Conservation (phyloP, 2,888 invertebrate genomes). For the Hypercompe scribonia region DNA sequence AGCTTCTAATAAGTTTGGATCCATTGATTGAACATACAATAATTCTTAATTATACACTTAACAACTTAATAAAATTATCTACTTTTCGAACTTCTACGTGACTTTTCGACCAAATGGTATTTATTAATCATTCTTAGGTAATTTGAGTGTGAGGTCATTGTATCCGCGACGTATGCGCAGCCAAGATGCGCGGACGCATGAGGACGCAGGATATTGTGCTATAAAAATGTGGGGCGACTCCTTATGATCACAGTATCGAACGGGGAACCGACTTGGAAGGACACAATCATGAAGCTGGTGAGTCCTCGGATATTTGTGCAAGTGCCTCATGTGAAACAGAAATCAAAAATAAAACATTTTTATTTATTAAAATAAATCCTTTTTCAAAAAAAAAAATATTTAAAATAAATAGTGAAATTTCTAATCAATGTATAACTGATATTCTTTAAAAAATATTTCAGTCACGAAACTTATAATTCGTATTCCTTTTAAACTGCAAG, state of each 20-base stretch:
- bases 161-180: slow-evolving; percentile 61
- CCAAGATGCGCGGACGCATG: slow-evolving; percentile 65
- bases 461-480: background rate
- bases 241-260: slow-evolving; percentile 75
- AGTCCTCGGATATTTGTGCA: slow-evolving; percentile 75
- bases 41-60: background rate
- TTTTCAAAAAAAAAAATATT: background rate
- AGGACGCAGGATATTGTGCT: slow-evolving; percentile 76
- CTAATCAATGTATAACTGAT: background rate
- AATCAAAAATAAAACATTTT: slow-evolving; percentile 13
- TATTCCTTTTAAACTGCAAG: background rate
- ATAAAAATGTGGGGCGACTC: slow-evolving; percentile 78
- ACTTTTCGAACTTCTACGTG: slow-evolving; percentile 26
- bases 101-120: slow-evolving; percentile 46
- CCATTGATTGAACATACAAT: background rate
- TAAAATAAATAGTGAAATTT: background rate
- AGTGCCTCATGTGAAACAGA: slow-evolving; percentile 47
- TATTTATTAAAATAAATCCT: background rate
- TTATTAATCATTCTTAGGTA: slow-evolving; percentile 49
- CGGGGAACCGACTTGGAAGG: slow-evolving; percentile 76
- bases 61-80: background rate
- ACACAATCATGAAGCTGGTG: slow-evolving; percentile 83
- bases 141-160: slow-evolving; percentile 74
- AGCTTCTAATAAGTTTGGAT: background rate
- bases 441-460: background rate